These are phyloP conservation scores for Diarsia brunnea DNA, from an alignment of 2,888 invertebrate species.

Conservation along the genomic window DNA sequence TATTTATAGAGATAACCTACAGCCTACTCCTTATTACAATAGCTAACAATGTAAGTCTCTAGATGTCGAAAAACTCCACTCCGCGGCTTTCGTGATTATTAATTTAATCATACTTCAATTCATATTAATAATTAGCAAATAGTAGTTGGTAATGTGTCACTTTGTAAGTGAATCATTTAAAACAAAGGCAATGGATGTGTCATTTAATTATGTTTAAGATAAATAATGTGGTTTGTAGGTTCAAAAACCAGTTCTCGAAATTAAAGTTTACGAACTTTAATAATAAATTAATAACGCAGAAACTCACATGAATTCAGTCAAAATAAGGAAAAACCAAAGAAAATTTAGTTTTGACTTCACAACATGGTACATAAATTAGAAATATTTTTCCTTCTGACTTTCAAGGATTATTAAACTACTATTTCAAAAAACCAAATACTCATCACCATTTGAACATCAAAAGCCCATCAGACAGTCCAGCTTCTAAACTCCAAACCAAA, in stretches of 20 bases:
- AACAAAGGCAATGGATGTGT: slow-evolving; percentile 49
- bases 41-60: too few relatives aligned
- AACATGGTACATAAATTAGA: neutral
- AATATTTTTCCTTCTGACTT: neutral
- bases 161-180: slow-evolving; percentile 49
- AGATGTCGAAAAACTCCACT: neutral
- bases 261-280: slow-evolving; percentile 1
- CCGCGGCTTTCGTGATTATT: slow-evolving; percentile 5
- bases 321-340: slow-evolving; percentile 26
- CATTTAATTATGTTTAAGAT: slow-evolving; percentile 40
- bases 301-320: neutral
- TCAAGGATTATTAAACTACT: neutral
- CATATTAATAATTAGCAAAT: neutral
- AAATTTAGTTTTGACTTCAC: slow-evolving; percentile 3
- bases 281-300: neutral
- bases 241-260: slow-evolving; percentile 34
- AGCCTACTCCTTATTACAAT: neutral
- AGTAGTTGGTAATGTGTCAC: slow-evolving; percentile 27
- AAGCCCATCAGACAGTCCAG: neutral
- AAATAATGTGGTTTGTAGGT: slow-evolving; percentile 16
- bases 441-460: neutral
- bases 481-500: neutral
- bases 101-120: neutral
- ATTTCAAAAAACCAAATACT: neutral
- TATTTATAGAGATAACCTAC: neutral